A percentile compares a stretch with the other conserved stretches of the same genome.
Evolutionary conservation across 2,113 vertebrate species (phyloP).

Genomic region (Micromys minutus): DNA sequence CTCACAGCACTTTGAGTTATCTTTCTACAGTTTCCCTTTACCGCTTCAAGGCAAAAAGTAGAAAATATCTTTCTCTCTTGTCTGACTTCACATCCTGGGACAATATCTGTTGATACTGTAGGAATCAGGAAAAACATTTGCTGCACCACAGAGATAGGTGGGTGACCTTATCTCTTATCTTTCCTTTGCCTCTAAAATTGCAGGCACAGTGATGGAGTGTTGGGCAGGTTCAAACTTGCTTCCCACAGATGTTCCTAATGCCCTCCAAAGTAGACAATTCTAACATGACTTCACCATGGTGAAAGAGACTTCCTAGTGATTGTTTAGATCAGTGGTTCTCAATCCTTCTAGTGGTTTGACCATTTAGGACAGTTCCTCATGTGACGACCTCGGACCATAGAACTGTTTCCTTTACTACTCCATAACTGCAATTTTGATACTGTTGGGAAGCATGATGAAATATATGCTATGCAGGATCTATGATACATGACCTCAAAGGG

Average conservation of each 20-base stretch:
- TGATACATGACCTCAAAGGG: not conserved
- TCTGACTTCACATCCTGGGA: not conserved
- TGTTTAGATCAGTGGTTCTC: not conserved
- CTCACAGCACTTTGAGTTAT: not conserved
- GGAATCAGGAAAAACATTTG: not conserved
- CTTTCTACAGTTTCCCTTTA: not conserved
- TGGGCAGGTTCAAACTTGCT: not conserved
- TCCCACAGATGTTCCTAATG: not conserved
- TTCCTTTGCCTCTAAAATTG: not conserved
- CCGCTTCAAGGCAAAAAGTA: not conserved
- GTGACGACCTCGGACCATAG: not conserved
- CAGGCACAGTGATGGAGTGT: not conserved
- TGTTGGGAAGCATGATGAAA: not conserved
- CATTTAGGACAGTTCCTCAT: not conserved
- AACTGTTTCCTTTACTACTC: not conserved
- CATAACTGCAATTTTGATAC: not conserved
- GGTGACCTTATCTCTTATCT: not conserved
- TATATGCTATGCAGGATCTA: not conserved
- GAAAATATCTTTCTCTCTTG: not conserved
- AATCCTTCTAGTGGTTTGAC: too few species aligned
- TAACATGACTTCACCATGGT: fast-evolving
- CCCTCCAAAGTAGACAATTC: not conserved
- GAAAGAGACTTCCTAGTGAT: not conserved
- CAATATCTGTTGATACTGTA: not conserved
- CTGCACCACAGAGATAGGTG: not conserved